A percentile compares a stretch with the other conserved stretches of the same genome.
Evolutionary conservation across 2,797 vertebrate species (phyloP).

Genomic region (Coccyzus lansbergi): DNA sequence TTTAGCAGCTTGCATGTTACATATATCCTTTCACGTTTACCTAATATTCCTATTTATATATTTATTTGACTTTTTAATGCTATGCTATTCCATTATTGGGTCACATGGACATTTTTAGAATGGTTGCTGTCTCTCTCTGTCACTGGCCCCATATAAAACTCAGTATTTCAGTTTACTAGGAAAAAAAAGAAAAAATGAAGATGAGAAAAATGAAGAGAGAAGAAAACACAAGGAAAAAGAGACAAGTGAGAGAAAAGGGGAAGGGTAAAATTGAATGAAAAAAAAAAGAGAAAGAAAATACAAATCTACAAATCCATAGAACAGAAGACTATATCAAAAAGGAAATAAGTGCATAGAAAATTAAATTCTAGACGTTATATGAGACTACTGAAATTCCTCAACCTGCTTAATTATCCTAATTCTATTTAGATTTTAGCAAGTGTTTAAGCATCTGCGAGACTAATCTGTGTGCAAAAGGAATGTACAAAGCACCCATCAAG

Average conservation of each 20-base stretch:
- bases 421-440: not conserved
- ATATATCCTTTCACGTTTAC: conserved; percentile 38
- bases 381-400: not conserved
- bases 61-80: not conserved
- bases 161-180: not conserved
- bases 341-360: not conserved
- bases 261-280: accelerated
- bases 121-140: not conserved
- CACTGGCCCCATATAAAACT: not conserved
- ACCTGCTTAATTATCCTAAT: not conserved
- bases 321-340: not conserved
- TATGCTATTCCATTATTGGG: not conserved
- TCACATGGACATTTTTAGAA: not conserved
- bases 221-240: not conserved
- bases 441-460: not conserved
- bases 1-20: conserved; percentile 43
- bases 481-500: accelerated
- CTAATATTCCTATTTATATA: not conserved
- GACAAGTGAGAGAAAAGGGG: not conserved
- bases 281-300: not conserved
- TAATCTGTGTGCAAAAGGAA: not conserved
- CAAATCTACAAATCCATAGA: not conserved
- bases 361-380: not conserved
- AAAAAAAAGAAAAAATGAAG: not conserved
- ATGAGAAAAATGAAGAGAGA: not conserved